A percentile compares a stretch with the other conserved stretches of the same genome.
phyloP scores from a whole-genome alignment of 2,888 invertebrate species.

The Chorisops tibialis region DNA sequence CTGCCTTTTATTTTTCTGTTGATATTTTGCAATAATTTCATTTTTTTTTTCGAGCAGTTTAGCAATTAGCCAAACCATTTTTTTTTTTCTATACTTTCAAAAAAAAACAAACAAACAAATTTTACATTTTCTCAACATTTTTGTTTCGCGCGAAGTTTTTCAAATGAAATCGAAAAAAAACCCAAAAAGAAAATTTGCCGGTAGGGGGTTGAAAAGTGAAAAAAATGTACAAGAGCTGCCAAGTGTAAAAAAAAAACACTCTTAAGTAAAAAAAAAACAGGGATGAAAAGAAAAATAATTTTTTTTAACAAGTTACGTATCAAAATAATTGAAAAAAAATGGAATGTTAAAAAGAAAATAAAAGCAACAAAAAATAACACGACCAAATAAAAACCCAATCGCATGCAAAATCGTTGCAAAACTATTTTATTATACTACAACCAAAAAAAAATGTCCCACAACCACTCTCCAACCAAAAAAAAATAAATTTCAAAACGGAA shows the following conservation, averaged over 20 bases:
- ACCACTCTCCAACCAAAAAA: no score
- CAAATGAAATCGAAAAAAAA: no score
- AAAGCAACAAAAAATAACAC: background rate
- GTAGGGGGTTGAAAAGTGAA: no score
- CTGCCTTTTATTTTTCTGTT: no score
- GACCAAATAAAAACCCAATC: background rate
- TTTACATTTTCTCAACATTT: no score
- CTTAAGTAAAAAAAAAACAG: background rate
- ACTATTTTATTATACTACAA: background rate
- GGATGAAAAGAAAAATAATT: background rate
- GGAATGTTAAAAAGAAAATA: background rate
- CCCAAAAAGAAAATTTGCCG: no score
- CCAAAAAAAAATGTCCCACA: background rate
- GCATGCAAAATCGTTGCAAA: constrained; percentile 4
- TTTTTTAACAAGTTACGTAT: constrained; percentile 20
- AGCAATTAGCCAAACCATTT: no score
- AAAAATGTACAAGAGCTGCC: constrained; percentile 21
- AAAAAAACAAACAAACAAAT: no score
- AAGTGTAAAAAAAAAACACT: constrained; percentile 7
- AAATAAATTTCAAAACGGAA: constrained; percentile 15
- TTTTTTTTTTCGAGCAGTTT: no score
- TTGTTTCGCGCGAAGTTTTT: no score
- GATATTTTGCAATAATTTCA: no score
- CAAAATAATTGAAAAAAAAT: background rate
- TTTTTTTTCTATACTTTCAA: no score